Conservation (phyloP, 2,888 invertebrate species). For the Euplexia lucipara region DNA sequence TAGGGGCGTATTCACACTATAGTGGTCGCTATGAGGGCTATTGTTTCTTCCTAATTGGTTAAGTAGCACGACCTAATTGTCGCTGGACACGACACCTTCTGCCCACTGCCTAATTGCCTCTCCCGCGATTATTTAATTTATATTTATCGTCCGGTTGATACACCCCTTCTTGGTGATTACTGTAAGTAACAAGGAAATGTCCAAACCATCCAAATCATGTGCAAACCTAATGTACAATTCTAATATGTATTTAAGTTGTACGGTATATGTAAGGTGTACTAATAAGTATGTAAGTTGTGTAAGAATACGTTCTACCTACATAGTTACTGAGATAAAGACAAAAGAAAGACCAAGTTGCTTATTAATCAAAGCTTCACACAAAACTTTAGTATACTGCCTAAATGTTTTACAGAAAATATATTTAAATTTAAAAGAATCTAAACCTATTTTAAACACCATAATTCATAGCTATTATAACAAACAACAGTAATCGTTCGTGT, state of each 20-base stretch:
- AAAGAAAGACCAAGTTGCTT: background rate
- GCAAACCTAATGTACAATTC: background rate
- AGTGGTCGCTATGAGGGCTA: slow-evolving; percentile 84
- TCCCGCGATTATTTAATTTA: slow-evolving; percentile 60
- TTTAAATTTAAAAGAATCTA: slow-evolving; percentile 22
- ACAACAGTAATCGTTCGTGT: slow-evolving; percentile 70
- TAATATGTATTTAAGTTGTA: too few relatives aligned
- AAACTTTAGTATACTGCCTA: background rate
- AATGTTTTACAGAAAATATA: background rate
- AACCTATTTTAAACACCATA: slow-evolving; percentile 35
- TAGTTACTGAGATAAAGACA: background rate
- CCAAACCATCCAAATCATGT: background rate
- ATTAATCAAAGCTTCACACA: slow-evolving; percentile 12
- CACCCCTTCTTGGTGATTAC: slow-evolving; percentile 23
- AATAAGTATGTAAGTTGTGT: too few relatives aligned
- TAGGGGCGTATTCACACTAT: slow-evolving; percentile 89
- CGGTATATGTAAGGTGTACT: too few relatives aligned
- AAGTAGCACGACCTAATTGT: slow-evolving; percentile 88
- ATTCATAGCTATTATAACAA: slow-evolving; percentile 52
- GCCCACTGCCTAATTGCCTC: slow-evolving; percentile 59
- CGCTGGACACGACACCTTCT: slow-evolving; percentile 81
- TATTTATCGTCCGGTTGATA: slow-evolving; percentile 43
- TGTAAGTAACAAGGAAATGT: background rate
- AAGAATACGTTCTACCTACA: background rate
- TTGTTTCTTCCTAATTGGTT: slow-evolving; percentile 90